Percentiles rank a stretch among this genome's conserved stretches.
Evolutionary conservation across 2,888 invertebrate species (phyloP).

Genomic region (Melieria crassipennis): DNA sequence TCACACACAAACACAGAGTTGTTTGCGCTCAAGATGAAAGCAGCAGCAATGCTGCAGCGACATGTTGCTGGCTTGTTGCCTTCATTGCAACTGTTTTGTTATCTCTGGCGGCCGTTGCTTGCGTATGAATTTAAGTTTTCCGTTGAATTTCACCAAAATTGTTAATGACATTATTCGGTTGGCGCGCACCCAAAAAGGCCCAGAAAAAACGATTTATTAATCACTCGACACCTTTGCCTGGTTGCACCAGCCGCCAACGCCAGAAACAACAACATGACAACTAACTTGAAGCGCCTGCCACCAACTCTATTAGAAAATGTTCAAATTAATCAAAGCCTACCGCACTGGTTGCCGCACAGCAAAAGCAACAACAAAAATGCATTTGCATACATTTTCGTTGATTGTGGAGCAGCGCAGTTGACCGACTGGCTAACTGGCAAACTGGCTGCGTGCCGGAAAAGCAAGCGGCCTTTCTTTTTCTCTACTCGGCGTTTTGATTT

Average conservation of each 20-base stretch:
- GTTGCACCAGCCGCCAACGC: neutral
- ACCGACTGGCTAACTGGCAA: neutral
- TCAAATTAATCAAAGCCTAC: constrained; percentile 23
- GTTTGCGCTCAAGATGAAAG: neutral
- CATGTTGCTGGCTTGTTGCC: neutral
- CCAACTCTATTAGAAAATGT: constrained; percentile 29
- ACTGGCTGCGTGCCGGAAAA: neutral
- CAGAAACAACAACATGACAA: neutral
- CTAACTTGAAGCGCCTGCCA: neutral
- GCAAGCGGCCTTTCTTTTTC: neutral
- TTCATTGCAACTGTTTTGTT: constrained; percentile 4
- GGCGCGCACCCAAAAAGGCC: neutral
- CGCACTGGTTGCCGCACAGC: neutral
- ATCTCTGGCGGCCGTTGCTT: constrained; percentile 12
- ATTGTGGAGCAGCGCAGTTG: neutral
- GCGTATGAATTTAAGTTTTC: constrained; percentile 4
- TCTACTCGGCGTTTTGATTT: neutral
- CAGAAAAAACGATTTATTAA: neutral
- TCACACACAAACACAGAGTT: neutral
- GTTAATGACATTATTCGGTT: constrained; percentile 18
- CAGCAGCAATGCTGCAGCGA: neutral
- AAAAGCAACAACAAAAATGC: neutral
- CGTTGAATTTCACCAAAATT: constrained; percentile 24
- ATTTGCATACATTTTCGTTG: constrained; percentile 21
- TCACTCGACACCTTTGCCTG: constrained; percentile 7